Base-by-base conservation (phyloP, 2,888 invertebrate genomes). In the Corbicula japonica region DNA sequence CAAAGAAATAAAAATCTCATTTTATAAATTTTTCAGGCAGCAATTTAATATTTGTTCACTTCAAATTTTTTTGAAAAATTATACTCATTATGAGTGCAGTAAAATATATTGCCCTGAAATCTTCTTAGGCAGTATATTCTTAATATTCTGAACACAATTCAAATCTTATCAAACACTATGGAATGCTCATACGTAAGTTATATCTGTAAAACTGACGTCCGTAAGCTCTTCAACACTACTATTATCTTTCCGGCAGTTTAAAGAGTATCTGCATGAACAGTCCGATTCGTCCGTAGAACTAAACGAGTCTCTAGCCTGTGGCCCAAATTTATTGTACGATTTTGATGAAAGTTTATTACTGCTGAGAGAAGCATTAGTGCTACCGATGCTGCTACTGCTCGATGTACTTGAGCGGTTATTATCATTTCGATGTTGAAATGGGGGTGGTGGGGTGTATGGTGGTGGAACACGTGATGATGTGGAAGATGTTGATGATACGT, bases 371-470 rank as follows among this genome's bases (percentile, higher is more conserved):
- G 81, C 65, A 35, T 63, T 71, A 12, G 63, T 68, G 69, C 87
- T 89, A 54, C 85, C 83, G 46, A 61, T 76, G 74, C 89, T 89
- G 69, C 87, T 87, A 65, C 71, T 86, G 76, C 89, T 89, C 15
- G 90, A 88, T 10, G 84, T 80, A 74, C 88, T 90, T 34, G 84
- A 81, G 6, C 87, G 84, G 18, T 66, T 71, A 32, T 48, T 82
- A 78, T 90, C 88, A 26, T 70, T 82, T n/a, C 69, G 66, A 58
- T 87, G 76, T 26, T 85, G 81, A 58, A 89, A 88, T 3, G 86
- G 84, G 6, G 87, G 88, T 28, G 89, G 88, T 48, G 85, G 84
- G 46, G 87, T 84, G 79, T 88, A 88, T 4, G 87, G 85, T 48
- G 88, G 87, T 23, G 58, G 72, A 52, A 52, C 63, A 46, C 66